These are phyloP conservation scores for Peribatodes rhomboidaria DNA, from an alignment of 2,888 invertebrate species.

Conservation along the genomic window DNA sequence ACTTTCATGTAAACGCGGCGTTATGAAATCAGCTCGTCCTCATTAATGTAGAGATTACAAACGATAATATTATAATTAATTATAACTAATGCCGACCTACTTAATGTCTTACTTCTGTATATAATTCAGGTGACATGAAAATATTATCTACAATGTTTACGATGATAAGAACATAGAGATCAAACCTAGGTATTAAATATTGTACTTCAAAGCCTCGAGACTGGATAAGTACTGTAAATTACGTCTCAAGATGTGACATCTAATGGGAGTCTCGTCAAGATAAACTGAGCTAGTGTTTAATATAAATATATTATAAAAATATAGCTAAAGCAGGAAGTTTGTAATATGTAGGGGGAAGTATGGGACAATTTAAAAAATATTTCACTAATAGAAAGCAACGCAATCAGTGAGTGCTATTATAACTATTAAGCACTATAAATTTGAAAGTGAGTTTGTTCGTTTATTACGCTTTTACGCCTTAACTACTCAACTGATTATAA, in stretches of 20 bases:
- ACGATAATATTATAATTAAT: no score
- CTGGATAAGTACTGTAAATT: neutral
- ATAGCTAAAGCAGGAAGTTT: no score
- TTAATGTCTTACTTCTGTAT: no score
- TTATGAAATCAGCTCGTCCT: conserved; percentile 1
- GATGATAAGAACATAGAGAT: neutral
- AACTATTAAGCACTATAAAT: no score
- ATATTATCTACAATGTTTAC: neutral
- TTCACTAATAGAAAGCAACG: no score
- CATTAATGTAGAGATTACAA: neutral
- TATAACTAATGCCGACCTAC: no score
- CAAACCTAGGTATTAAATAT: neutral
- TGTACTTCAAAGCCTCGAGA: neutral
- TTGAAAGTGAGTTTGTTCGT: no score
- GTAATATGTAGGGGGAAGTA: no score
- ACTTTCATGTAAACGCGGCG: neutral
- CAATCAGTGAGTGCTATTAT: no score
- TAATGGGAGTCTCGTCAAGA: neutral
- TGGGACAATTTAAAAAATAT: no score
- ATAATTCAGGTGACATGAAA: neutral
- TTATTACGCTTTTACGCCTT: no score
- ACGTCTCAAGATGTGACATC: neutral
- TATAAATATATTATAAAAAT: neutral
- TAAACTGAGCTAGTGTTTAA: neutral
- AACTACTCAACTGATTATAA: no score